These are phyloP conservation scores for Acanthoscelides obtectus DNA, from an alignment of 2,888 invertebrate species.

Conservation along the genomic window DNA sequence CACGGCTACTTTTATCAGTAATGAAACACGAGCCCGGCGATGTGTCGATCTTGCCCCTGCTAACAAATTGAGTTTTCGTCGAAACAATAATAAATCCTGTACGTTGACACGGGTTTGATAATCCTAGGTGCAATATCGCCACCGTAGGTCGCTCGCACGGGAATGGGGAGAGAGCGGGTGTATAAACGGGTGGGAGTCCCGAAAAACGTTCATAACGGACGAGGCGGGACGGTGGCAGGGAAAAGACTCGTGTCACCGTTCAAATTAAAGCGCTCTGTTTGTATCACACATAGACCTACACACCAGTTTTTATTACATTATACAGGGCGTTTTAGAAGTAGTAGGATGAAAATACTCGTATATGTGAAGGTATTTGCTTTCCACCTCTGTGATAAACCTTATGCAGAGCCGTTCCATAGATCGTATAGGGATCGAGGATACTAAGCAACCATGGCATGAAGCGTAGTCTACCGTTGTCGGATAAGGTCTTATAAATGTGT, in stretches of 20 bases:
- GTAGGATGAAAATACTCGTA: too few species aligned
- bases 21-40: constrained; percentile 20
- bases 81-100: constrained; percentile 38
- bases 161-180: constrained; percentile 6
- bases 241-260: not conserved
- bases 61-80: constrained; percentile 38
- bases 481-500: too few species aligned
- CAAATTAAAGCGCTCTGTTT: not conserved
- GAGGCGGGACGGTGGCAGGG: not conserved
- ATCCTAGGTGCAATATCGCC: constrained; percentile 28
- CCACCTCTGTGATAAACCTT: too few species aligned
- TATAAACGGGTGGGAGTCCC: constrained; percentile 6
- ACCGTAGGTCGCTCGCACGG: constrained; percentile 16
- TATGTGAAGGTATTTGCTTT: too few species aligned
- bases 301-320: not conserved
- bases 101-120: constrained; percentile 26
- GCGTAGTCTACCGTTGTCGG: too few species aligned
- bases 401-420: too few species aligned
- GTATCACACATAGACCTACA: not conserved
- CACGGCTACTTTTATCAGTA: constrained; percentile 22
- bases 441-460: too few species aligned
- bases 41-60: constrained; percentile 28
- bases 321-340: not conserved
- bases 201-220: not conserved
- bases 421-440: too few species aligned